phyloP scores from a whole-genome alignment of 2,113 vertebrate species.

The Corythornis vintsioides region DNA sequence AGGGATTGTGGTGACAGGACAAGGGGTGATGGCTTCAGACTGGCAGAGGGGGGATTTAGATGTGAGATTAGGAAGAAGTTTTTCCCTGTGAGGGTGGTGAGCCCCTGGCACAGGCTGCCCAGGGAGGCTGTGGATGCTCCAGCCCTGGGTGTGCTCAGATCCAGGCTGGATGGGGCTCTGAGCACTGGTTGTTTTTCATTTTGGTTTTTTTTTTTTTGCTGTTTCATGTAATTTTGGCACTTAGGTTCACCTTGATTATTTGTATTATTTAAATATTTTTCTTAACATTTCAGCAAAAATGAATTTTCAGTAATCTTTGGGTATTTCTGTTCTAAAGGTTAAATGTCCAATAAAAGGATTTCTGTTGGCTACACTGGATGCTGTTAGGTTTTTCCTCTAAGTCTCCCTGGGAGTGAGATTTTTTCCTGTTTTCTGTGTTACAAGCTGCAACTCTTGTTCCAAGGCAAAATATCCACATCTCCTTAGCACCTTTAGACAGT shows the following conservation, averaged over 20 bases:
- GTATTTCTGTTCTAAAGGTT: neutral
- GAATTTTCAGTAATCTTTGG: neutral
- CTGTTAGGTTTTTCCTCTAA: neutral
- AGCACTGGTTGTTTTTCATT: too few species aligned
- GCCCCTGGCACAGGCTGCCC: too few species aligned
- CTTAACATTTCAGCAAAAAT: neutral
- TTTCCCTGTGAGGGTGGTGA: too few species aligned
- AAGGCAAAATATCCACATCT: neutral
- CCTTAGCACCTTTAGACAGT: neutral
- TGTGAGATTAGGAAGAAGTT: too few species aligned
- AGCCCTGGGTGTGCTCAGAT: too few species aligned
- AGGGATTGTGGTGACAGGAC: too few species aligned
- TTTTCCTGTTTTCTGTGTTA: neutral
- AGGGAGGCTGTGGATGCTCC: too few species aligned
- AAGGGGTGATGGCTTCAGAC: too few species aligned
- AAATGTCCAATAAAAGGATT: neutral
- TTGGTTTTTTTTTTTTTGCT: neutral
- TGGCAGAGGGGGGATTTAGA: too few species aligned
- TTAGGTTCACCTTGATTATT: neutral
- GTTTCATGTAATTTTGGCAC: neutral
- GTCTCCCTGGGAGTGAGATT: neutral
- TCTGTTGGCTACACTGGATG: neutral
- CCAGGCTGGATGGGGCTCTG: too few species aligned
- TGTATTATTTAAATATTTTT: neutral
- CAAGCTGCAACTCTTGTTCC: neutral